Evolutionary conservation across 2,113 vertebrate species (phyloP), one percentile per base, ranked within the genome.

Genomic region (Leucoraja erinaceus): DNA sequence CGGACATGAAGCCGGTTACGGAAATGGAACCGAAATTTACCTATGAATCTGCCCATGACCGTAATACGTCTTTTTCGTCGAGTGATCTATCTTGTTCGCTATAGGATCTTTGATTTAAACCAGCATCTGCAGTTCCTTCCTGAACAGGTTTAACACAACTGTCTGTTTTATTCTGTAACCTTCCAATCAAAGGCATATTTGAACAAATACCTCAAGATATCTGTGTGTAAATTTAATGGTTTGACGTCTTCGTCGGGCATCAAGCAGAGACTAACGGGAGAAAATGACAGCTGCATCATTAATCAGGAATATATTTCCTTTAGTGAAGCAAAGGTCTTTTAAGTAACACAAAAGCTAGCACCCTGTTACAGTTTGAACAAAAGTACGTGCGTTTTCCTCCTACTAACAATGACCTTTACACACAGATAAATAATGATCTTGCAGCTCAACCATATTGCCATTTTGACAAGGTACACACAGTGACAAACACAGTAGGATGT

Each of bases 171-270:
- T 1, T n/a, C 54, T n/a, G 10, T 11, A 12, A 28, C 81, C 1
- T 86, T 25, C 56, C 81, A 86, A 86, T 61, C 56, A 86, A 86
- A 86, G 10, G 25, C 56, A 61, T 86, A 61, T n/a, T 86, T 61
- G 25, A 86, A n/a, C 54, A 86, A n/a, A 59, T 86, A 25, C 10
- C 54, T 11, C 25, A 86, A 86, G 56, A 86, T 86, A 56, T 61
- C 25, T 12, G 1, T 14, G n/a, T 56, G 25, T 86, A 56, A 86
- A 61, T 25, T n/a, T 11, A 86, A 86, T 59, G 11, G 54, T 56
- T 86, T 61, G 11, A 11, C 54, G 22, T 20, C 18, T 7, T 81
- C 20, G 4, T 84, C 59, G 47, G 81, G 28, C 54, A 84, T 59
- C 10, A 61, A 25, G 54, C 56, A 54, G 2, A 56, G 79, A 11